Conservation (phyloP, 2,888 invertebrate genomes). For the Drosophila algonquin region DNA sequence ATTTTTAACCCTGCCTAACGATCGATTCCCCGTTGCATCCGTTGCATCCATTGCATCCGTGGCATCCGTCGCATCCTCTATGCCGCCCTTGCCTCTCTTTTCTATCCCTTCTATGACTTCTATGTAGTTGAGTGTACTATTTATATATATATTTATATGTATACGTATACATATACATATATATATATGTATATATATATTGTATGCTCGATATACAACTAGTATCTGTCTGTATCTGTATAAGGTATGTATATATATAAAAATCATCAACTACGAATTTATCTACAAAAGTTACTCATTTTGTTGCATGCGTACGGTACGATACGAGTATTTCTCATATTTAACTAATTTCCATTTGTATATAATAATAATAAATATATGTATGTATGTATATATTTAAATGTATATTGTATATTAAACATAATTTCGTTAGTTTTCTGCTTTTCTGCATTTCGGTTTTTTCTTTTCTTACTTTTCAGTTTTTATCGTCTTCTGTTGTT, state of each 20-base stretch:
- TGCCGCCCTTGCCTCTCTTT: conserved; percentile 19
- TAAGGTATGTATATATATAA: conserved; percentile 57
- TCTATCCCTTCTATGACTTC: conserved; percentile 35
- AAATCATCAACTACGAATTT: conserved; percentile 79
- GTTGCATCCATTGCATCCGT: conserved; percentile 10
- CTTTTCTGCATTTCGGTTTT: conserved; percentile 49
- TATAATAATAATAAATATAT: conserved; percentile 57
- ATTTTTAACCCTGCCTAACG: conserved; percentile 69
- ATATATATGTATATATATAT: conserved; percentile 9
- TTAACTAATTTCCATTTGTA: conserved; percentile 46
- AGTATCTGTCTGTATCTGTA: conserved; percentile 34
- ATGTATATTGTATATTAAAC: conserved; percentile 66
- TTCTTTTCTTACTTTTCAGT: conserved; percentile 67
- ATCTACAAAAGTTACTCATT: conserved; percentile 66
- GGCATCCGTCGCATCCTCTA: conserved; percentile 5
- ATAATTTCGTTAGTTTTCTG: conserved; percentile 54
- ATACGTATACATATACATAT: conserved; percentile 33
- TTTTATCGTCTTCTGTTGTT: conserved; percentile 77
- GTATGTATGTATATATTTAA: conserved; percentile 43
- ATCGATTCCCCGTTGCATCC: conserved; percentile 19
- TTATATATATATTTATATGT: conserved; percentile 40
- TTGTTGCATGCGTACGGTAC: conserved; percentile 47
- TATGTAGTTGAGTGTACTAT: conserved; percentile 44
- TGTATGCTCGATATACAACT: conserved; percentile 5
- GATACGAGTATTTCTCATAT: conserved; percentile 14